Base-by-base conservation (phyloP, 2,797 vertebrate genomes). In the Pangasius macronema region DNA sequence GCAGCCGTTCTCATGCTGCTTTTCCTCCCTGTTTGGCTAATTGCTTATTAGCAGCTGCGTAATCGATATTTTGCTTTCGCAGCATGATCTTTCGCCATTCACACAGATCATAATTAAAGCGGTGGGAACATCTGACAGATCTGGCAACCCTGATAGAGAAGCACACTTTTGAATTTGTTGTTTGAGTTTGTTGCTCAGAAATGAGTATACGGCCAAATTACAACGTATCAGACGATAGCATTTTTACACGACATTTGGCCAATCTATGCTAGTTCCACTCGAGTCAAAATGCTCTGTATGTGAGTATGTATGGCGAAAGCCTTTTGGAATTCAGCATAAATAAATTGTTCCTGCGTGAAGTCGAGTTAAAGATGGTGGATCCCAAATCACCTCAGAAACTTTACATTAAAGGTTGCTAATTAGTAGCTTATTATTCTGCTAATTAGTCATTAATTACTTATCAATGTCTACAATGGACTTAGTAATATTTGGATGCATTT, bases 21-120 rank as follows among this genome's bases (percentile, higher is more conserved):
- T 67, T 51, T 39, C 22, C 33, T 27, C n/a, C 36, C 36, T 3
- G 30, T 57, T 46, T 49, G n/a, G 10, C 63, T 68, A 83, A 83
- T 83, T 68, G 63, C 82, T 68, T 27, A 83, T 83, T 65, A 83
- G 80, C 59, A 65, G 61, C 61, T 77, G n/a, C 49, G 49, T 61
- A 81, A 82, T 63, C 39, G 36, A 63, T 82, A 68, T 46, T 67
- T 86, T 14, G 36, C 65, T 70, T 82, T 24, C 33, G 14, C 77
- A 68, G 79, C 49, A n/a, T 24, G 51, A 33, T 46, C n/a, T 70
- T 55, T 10, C 53, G 2, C 33, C 63, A 30, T 70, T 46, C 24
- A 22, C 33, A 30, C 20, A 55, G 30, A 79, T 65, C 6, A 30
- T 6, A 70, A 80, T 72, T 14, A 59, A 72, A 57, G 3, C 22